phyloP scores from a whole-genome alignment of 2,113 vertebrate species.

The Ictalurus furcatus region DNA sequence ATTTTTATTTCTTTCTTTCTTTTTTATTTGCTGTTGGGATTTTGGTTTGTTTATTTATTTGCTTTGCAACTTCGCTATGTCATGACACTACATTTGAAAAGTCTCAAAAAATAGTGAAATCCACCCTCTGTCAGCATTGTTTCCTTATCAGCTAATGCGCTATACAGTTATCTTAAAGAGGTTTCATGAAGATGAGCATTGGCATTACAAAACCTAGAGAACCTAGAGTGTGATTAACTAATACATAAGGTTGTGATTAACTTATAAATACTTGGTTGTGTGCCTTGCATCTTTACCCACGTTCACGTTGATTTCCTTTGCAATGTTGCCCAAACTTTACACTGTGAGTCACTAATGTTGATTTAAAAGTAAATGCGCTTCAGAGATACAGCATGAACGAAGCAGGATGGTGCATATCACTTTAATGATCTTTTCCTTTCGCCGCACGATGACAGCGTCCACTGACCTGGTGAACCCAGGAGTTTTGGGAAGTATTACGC shows the following conservation, averaged over 20 bases:
- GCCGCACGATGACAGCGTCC: neutral
- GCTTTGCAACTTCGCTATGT: neutral
- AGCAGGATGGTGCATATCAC: constrained; percentile 54
- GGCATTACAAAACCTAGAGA: neutral
- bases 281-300: neutral
- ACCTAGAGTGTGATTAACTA: neutral
- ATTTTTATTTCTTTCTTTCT: neutral
- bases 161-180: neutral
- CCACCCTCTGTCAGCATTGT: neutral
- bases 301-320: neutral
- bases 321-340: no score
- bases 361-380: constrained; percentile 39
- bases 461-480: constrained; percentile 65
- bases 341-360: neutral
- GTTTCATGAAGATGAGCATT: neutral
- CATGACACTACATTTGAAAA: neutral
- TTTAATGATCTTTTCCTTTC: constrained; percentile 42
- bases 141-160: neutral
- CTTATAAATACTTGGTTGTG: neutral
- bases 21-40: neutral
- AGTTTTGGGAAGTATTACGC: neutral
- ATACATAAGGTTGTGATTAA: neutral
- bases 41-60: neutral
- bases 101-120: neutral
- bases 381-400: constrained; percentile 34